phyloP scores from a whole-genome alignment of 2,797 vertebrate species.

The Diglossa cyanea region DNA sequence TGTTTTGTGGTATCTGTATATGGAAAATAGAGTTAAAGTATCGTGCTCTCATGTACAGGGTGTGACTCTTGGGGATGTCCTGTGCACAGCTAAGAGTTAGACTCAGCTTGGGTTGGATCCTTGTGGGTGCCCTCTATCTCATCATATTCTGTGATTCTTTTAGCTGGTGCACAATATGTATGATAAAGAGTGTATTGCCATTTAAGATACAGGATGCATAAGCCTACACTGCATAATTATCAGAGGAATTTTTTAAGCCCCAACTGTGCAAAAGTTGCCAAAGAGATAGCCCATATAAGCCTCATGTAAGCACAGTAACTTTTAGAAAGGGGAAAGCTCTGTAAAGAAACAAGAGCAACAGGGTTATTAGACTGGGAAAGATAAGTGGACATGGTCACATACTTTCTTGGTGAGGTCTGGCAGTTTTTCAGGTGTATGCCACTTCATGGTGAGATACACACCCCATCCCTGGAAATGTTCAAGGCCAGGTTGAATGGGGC shows the following conservation, averaged over 20 bases:
- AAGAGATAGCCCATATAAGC: neutral
- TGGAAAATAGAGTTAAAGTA: neutral
- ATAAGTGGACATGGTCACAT: fast-evolving
- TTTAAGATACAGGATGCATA: neutral
- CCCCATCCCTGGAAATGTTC: neutral
- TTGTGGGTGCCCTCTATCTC: neutral
- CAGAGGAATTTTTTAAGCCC: neutral
- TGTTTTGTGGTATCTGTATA: neutral
- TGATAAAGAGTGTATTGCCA: neutral
- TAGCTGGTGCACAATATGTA: neutral
- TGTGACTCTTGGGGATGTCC: neutral
- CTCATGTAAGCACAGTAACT: neutral
- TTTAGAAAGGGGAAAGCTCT: neutral
- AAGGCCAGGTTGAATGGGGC: neutral
- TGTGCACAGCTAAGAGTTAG: neutral
- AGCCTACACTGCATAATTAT: fast-evolving
- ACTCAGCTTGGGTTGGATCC: neutral
- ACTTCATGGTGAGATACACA: neutral
- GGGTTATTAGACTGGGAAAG: neutral
- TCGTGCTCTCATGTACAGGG: neutral
- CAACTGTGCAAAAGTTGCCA: neutral
- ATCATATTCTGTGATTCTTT: neutral
- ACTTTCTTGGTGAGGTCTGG: neutral
- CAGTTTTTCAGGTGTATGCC: fast-evolving
- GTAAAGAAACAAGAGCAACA: neutral